Evolutionary conservation across 30 jellyfish, hydroid and myxozoan species (phyloP).

Genomic region (Calvadosia cruxmelitensis): DNA sequence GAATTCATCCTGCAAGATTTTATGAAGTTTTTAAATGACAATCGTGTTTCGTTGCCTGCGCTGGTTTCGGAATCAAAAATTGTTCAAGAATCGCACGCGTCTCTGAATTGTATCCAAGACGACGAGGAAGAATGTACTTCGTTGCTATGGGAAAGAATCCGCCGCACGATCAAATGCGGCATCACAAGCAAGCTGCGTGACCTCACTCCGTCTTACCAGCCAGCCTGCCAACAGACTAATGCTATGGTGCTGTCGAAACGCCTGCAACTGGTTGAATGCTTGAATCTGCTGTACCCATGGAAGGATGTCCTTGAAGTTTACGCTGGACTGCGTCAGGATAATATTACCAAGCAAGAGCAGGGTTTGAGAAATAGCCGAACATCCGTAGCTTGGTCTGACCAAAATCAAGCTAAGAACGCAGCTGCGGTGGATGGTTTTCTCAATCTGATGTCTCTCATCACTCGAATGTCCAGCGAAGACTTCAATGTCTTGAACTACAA

Average conservation of each 20-base stretch:
- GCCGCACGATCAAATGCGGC: slow-evolving; percentile 25
- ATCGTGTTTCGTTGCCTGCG: slow-evolving; percentile 56
- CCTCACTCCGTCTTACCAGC: not conserved
- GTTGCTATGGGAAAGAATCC: slow-evolving; percentile 22
- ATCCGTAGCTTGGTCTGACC: slow-evolving; percentile 57
- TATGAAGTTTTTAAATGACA: slow-evolving; percentile 38
- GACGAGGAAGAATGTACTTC: slow-evolving; percentile 23
- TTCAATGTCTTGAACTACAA: too few relatives aligned
- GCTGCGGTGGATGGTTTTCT: not conserved
- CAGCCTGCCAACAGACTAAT: slow-evolving; percentile 18
- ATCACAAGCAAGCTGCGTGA: slow-evolving; percentile 18
- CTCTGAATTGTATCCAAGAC: slow-evolving; percentile 23
- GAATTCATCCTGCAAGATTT: slow-evolving; percentile 48
- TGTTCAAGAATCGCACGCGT: slow-evolving; percentile 25
- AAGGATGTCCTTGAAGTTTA: slow-evolving; percentile 26
- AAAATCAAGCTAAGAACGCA: slow-evolving; percentile 22
- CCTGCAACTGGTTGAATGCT: slow-evolving; percentile 21
- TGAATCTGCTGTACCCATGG: slow-evolving; percentile 25
- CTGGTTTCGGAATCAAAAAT: slow-evolving; percentile 10
- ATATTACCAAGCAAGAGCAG: slow-evolving; percentile 8
- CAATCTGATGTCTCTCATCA: too few relatives aligned
- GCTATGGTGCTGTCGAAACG: slow-evolving; percentile 28
- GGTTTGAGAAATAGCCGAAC: slow-evolving; percentile 17
- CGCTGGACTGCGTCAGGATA: slow-evolving; percentile 11
- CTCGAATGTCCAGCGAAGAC: not conserved